Evolutionary conservation across 2,797 vertebrate species (phyloP).

Genomic region (Triplophysa yarkandensis): DNA sequence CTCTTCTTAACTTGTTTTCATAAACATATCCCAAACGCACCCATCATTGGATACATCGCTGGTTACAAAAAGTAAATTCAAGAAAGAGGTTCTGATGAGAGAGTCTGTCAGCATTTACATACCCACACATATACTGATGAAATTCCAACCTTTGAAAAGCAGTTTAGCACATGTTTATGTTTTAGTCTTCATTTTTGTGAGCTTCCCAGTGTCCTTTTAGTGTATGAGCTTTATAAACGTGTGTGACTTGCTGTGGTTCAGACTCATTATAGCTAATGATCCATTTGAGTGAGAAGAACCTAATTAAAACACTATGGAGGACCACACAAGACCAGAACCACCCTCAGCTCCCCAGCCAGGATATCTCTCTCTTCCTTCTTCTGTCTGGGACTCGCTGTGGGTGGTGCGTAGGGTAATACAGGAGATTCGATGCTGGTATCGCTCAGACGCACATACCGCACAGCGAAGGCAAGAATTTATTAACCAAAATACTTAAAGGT

Average conservation of each 20-base stretch:
- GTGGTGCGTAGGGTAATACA: conserved; percentile 47
- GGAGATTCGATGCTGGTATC: conserved; percentile 36
- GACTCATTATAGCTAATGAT: conserved; percentile 51
- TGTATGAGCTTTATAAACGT: conserved; percentile 2
- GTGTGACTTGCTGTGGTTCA: conserved; percentile 52
- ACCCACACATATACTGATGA: background rate
- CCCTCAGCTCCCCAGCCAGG: conserved; percentile 19
- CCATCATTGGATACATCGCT: background rate
- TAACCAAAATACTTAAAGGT: conserved; percentile 50
- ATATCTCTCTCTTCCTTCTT: conserved; percentile 34
- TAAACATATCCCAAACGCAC: too few relatives aligned
- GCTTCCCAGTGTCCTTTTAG: background rate
- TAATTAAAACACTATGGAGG: conserved; percentile 58
- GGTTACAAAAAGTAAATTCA: background rate
- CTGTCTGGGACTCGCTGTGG: conserved; percentile 44
- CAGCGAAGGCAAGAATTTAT: conserved; percentile 45
- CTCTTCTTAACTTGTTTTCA: too few relatives aligned
- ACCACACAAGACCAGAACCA: conserved; percentile 58
- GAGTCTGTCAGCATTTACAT: background rate
- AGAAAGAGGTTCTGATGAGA: background rate
- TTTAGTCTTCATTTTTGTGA: background rate
- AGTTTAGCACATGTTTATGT: too few relatives aligned
- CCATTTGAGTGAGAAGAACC: conserved; percentile 49
- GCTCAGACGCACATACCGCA: conserved; percentile 34
- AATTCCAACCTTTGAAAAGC: background rate